phyloP scores from a whole-genome alignment of 2,113 vertebrate genomes.

The Otocyon megalotis region DNA sequence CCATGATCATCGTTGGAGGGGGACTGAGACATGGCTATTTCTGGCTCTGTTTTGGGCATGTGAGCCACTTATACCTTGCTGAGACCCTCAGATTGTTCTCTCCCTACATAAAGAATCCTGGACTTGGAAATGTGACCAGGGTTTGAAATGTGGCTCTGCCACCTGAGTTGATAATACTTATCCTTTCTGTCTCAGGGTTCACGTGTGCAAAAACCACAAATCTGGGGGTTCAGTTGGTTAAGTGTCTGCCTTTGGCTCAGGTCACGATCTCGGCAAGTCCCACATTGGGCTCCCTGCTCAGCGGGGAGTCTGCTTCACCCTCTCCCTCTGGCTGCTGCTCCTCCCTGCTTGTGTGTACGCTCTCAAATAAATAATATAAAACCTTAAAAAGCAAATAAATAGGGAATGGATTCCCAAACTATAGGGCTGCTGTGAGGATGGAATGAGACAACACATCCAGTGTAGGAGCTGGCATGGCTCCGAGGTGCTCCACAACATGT shows the following conservation, averaged over 20 bases:
- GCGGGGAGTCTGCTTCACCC: not conserved
- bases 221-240: not conserved
- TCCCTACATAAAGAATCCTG: not conserved
- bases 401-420: not conserved
- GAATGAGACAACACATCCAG: not conserved
- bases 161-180: not conserved
- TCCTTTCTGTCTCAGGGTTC: not conserved
- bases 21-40: not conserved
- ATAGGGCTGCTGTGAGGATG: not conserved
- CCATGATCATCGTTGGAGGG: not conserved
- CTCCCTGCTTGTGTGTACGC: not conserved
- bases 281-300: not conserved
- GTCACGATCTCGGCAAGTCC: not conserved
- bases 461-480: fast-evolving
- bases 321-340: not conserved
- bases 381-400: not conserved
- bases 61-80: not conserved
- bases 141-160: not conserved
- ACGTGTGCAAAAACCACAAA: not conserved
- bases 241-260: not conserved
- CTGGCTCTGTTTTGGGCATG: not conserved
- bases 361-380: not conserved
- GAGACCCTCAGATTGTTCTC: not conserved
- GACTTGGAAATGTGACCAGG: not conserved
- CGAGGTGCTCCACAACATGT: fast-evolving